Percentiles rank a stretch among this genome's conserved stretches.
Evolutionary conservation across 2,797 vertebrate species (phyloP).

Genomic region (Benthosema pterotum): DNA sequence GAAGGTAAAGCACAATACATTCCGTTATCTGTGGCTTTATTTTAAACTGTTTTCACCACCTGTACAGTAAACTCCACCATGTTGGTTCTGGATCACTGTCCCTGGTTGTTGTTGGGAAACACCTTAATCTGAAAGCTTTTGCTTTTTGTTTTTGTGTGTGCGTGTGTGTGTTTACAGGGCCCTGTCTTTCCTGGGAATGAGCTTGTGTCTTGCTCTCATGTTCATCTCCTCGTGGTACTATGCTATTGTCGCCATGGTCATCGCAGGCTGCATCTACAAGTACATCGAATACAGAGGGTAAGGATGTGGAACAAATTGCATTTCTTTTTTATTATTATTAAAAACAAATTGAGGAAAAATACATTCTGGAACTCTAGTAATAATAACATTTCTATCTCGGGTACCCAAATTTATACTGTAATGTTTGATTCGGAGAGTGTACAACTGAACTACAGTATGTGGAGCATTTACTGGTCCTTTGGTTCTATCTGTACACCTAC

Average conservation of each 20-base stretch:
- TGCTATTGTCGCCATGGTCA: constrained; percentile 91
- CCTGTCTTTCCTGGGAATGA: constrained; percentile 96
- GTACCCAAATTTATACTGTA: too few relatives aligned
- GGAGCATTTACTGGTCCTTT: too few relatives aligned
- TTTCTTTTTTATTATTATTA: neutral
- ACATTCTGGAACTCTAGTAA: too few relatives aligned
- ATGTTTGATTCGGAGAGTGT: too few relatives aligned
- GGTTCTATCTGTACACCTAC: too few relatives aligned
- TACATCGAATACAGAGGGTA: constrained; percentile 98
- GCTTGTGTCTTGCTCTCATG: constrained; percentile 95
- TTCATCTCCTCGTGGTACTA: constrained; percentile 98
- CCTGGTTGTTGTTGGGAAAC: too few relatives aligned
- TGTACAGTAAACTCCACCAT: too few relatives aligned
- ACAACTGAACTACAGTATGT: too few relatives aligned
- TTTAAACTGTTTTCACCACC: constrained; percentile 2
- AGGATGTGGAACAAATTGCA: constrained; percentile 47
- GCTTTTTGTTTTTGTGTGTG: neutral
- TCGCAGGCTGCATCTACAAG: constrained; percentile 96
- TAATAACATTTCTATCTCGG: too few relatives aligned
- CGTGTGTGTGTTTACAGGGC: constrained; percentile 77
- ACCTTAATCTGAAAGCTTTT: neutral
- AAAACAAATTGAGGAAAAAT: neutral
- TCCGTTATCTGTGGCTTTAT: constrained; percentile 24
- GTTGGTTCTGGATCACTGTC: too few relatives aligned
- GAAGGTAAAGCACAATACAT: constrained; percentile 21